These are phyloP conservation scores for Oryzias curvinotus DNA, from an alignment of 2,113 vertebrate genomes.

Conservation along the genomic window DNA sequence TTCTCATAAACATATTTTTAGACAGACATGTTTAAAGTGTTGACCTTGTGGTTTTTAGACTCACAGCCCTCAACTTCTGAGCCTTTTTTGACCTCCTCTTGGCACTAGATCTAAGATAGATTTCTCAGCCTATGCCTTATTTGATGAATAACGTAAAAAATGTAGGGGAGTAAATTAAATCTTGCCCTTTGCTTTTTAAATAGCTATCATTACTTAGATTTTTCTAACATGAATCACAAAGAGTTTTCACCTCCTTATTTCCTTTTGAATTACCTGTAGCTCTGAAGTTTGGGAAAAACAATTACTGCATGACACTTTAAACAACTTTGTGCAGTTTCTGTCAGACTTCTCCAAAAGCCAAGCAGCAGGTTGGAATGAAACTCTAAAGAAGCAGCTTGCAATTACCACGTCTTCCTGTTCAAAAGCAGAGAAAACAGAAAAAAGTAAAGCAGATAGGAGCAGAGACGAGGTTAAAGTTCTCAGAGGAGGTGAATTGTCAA, in stretches of 20 bases:
- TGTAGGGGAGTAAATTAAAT: conserved; percentile 12
- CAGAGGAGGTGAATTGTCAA: conserved; percentile 9
- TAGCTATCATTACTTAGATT: no score
- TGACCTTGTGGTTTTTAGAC: conserved; percentile 5
- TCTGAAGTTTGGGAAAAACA: no score
- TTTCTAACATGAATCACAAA: no score
- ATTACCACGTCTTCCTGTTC: background rate
- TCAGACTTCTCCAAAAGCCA: no score
- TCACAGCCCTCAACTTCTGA: no score
- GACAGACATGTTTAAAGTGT: background rate
- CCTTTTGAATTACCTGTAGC: no score
- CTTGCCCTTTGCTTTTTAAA: no score
- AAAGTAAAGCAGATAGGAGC: background rate
- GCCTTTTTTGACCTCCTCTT: background rate
- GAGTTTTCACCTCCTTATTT: no score
- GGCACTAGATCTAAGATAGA: conserved; percentile 14
- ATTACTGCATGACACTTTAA: no score
- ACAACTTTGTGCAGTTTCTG: no score
- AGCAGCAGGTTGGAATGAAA: background rate
- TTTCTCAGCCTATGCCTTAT: conserved; percentile 9
- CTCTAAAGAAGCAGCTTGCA: background rate
- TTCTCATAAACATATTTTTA: background rate
- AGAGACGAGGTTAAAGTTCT: background rate
- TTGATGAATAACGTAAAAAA: conserved; percentile 24
- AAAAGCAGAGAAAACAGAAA: conserved; percentile 13